Percentiles rank a stretch among this genome's conserved stretches.
phyloP scores from a whole-genome alignment of 2,113 vertebrate genomes.

The Phoenicopterus ruber region DNA sequence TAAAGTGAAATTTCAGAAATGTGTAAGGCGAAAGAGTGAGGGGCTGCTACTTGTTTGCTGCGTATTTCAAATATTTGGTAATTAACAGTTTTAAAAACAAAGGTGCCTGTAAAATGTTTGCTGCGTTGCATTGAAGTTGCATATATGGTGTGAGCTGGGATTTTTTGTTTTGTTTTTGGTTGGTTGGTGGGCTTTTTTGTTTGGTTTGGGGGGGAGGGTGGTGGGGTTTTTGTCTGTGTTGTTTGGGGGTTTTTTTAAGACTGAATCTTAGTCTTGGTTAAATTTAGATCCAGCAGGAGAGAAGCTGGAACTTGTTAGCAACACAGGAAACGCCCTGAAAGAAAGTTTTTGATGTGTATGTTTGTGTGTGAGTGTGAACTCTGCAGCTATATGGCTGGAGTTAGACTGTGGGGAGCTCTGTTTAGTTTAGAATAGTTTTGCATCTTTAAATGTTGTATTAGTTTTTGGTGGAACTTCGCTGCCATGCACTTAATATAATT shows the following conservation, averaged over 20 bases:
- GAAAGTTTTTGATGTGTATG: constrained; percentile 36
- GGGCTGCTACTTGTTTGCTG: background rate
- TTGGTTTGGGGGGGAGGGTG: background rate
- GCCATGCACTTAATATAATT: background rate
- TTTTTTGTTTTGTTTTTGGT: background rate
- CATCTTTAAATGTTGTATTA: background rate
- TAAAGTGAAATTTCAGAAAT: background rate
- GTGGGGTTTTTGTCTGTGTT: background rate
- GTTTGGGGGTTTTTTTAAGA: background rate
- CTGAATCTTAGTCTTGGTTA: background rate
- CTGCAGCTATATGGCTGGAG: background rate
- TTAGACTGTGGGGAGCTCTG: background rate
- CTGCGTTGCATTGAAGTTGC: background rate
- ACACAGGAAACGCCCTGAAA: constrained; percentile 6
- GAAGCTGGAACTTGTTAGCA: constrained; percentile 59
- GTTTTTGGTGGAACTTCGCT: background rate
- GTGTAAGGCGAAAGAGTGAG: background rate
- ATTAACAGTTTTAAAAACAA: background rate
- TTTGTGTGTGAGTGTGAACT: background rate
- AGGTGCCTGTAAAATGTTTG: background rate
- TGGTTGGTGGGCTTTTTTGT: background rate
- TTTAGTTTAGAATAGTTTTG: background rate
- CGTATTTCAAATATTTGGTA: fast-evolving
- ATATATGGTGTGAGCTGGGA: fast-evolving
- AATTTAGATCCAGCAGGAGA: constrained; percentile 31